Evolutionary conservation across 2,113 vertebrate species (phyloP).

Genomic region (Triplophysa siluroides): DNA sequence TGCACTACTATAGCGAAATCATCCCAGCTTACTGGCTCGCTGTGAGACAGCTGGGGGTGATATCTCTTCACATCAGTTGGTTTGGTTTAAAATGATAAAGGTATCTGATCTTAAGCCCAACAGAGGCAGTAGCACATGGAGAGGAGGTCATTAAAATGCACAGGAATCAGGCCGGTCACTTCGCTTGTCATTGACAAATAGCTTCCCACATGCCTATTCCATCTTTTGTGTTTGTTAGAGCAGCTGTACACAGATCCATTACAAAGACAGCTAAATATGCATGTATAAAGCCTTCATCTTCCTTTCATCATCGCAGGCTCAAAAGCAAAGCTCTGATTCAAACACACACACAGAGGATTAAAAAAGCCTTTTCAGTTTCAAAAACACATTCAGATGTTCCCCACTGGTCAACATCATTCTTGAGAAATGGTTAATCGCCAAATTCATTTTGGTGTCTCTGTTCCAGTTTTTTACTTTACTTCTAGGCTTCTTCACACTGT

Average conservation of each 20-base stretch:
- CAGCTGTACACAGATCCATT: constrained; percentile 38
- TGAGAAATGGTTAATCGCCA: constrained; percentile 2
- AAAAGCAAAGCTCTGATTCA: constrained; percentile 44
- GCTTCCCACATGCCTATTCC: constrained; percentile 39
- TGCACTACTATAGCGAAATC: constrained; percentile 3
- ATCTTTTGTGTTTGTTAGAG: constrained; percentile 42
- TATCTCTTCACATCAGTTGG: constrained; percentile 40
- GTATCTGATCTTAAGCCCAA: constrained; percentile 13
- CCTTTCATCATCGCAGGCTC: constrained; percentile 44
- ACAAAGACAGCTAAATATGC: constrained; percentile 50
- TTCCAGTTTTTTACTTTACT: not conserved
- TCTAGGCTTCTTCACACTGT: not conserved
- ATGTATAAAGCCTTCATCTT: constrained; percentile 40
- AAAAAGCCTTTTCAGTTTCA: constrained; percentile 43
- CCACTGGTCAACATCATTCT: constrained; percentile 29
- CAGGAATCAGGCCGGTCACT: constrained; percentile 37
- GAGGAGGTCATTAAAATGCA: constrained; percentile 46
- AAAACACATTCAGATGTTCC: constrained; percentile 43
- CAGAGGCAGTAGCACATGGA: not conserved
- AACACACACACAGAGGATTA: not conserved
- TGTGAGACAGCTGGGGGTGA: constrained; percentile 22
- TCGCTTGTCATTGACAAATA: constrained; percentile 59
- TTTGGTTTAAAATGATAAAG: constrained; percentile 39
- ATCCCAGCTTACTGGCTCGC: constrained; percentile 3
- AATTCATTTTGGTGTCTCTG: not conserved